These are phyloP conservation scores for Campaea margaritaria DNA, from an alignment of 2,888 invertebrate genomes.

Conservation along the genomic window DNA sequence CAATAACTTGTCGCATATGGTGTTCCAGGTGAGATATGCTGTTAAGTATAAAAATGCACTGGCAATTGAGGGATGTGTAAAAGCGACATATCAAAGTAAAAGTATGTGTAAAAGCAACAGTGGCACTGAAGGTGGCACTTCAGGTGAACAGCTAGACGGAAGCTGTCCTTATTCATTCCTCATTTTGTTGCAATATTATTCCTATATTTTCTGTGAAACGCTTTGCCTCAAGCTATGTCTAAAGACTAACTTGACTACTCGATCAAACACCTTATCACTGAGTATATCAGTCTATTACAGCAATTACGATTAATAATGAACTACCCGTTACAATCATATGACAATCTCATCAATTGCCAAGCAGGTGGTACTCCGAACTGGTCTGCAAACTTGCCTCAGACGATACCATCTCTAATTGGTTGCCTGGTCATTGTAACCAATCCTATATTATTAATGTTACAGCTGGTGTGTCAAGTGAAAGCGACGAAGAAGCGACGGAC, in stretches of 20 bases:
- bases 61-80: too few relatives aligned
- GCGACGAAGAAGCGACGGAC: slow-evolving; percentile 92
- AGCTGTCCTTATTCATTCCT: too few relatives aligned
- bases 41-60: too few relatives aligned
- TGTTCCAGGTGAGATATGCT: slow-evolving; percentile 90
- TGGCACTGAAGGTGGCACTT: too few relatives aligned
- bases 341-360: slow-evolving; percentile 24
- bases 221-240: not conserved
- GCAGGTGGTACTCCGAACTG: slow-evolving; percentile 25
- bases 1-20: slow-evolving; percentile 94
- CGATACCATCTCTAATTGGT: slow-evolving; percentile 18
- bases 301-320: slow-evolving; percentile 12
- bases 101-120: too few relatives aligned
- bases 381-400: slow-evolving; percentile 32
- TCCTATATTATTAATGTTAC: slow-evolving; percentile 61
- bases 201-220: not conserved
- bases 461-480: slow-evolving; percentile 94
- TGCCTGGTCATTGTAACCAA: slow-evolving; percentile 25
- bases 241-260: not conserved
- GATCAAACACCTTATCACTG: slow-evolving; percentile 4
- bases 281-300: slow-evolving; percentile 13
- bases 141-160: too few relatives aligned
- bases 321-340: slow-evolving; percentile 12
- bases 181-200: too few relatives aligned
- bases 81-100: too few relatives aligned